Percentiles rank a stretch among this genome's conserved stretches.
Evolutionary conservation across 2,797 vertebrate species (phyloP).

Genomic region (Hephaestus fuliginosus): DNA sequence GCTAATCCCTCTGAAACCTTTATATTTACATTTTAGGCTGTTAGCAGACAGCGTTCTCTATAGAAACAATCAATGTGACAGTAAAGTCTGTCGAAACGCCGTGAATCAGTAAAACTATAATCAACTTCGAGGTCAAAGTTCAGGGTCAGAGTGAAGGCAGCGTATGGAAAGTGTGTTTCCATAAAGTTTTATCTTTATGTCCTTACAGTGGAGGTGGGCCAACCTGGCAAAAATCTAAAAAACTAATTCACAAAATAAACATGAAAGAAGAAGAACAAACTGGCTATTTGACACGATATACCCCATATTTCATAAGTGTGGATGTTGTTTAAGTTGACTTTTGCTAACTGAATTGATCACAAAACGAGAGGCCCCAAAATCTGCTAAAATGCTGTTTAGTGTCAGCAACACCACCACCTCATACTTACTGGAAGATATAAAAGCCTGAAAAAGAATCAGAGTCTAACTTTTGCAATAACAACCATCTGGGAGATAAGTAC

Average conservation of each 20-base stretch:
- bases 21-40: conserved; percentile 40
- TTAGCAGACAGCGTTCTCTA: conserved; percentile 19
- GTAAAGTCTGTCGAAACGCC: conserved; percentile 1
- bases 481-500: neutral
- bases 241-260: neutral
- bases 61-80: conserved; percentile 6
- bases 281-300: neutral
- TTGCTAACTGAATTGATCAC: conserved; percentile 4
- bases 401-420: conserved; percentile 16
- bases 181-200: neutral
- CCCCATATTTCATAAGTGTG: neutral
- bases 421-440: conserved; percentile 11
- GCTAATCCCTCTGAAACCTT: conserved; percentile 36
- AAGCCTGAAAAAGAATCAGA: neutral
- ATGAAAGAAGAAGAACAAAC: neutral
- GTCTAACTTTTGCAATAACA: conserved; percentile 7
- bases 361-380: neutral
- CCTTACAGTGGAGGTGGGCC: too few species aligned
- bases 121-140: conserved; percentile 24
- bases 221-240: neutral
- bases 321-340: neutral
- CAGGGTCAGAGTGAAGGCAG: conserved; percentile 3
- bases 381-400: conserved; percentile 8
- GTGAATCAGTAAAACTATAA: neutral
- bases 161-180: neutral